A percentile compares a stretch with the other conserved stretches of the same genome.
Conservation (phyloP, 2,113 vertebrate species). For the Petrocephalus microphthalmus region DNA sequence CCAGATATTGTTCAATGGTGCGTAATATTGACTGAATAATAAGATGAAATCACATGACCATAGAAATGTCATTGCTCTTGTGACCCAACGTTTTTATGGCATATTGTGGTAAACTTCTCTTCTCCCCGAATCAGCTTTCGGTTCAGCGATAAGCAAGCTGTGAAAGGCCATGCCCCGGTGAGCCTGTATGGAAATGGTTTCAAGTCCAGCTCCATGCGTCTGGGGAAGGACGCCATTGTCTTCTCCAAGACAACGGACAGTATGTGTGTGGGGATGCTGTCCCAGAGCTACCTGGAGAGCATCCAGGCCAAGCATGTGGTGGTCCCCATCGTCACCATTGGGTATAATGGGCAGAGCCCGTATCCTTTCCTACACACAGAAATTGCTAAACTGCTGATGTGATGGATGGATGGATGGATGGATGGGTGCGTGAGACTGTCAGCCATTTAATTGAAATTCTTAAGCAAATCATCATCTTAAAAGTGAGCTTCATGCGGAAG, state of each 20-base stretch:
- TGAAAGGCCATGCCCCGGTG: slow-evolving; percentile 72
- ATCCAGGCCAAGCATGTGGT: slow-evolving; percentile 75
- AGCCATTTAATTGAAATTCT: not conserved
- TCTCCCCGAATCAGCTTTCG: slow-evolving; percentile 69
- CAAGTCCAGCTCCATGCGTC: slow-evolving; percentile 94
- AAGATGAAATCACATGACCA: no score
- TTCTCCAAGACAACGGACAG: slow-evolving; percentile 76
- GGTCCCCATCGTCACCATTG: slow-evolving; percentile 73
- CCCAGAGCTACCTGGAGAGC: slow-evolving; percentile 78
- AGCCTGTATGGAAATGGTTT: slow-evolving; percentile 94
- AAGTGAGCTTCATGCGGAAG: not conserved
- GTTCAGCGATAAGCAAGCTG: slow-evolving; percentile 83
- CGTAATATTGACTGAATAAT: no score
- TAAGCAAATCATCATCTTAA: not conserved
- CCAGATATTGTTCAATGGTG: no score
- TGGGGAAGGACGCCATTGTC: slow-evolving; percentile 85
- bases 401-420: not conserved
- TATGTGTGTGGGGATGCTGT: slow-evolving; percentile 82
- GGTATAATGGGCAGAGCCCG: slow-evolving; percentile 39
- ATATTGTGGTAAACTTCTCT: not conserved
- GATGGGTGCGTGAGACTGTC: not conserved
- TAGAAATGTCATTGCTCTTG: no score
- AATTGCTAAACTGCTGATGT: not conserved
- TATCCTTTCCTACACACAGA: slow-evolving; percentile 73
- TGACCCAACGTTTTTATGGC: no score